These are phyloP conservation scores for Rhodeus uyekii DNA, from an alignment of 2,797 vertebrate genomes.

Conservation along the genomic window DNA sequence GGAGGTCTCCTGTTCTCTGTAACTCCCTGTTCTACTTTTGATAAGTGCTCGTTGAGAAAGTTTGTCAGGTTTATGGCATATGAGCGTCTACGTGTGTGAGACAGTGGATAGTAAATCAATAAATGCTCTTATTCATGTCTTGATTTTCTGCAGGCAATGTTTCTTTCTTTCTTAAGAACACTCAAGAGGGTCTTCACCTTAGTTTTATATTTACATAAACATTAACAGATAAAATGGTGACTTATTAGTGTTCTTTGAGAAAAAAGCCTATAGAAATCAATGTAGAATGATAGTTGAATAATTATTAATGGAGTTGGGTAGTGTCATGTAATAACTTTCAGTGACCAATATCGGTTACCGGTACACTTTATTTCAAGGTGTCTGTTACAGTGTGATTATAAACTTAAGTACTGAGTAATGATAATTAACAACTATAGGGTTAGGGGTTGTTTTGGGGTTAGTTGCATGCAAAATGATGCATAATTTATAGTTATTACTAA, in stretches of 20 bases:
- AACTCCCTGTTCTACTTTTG: conserved; percentile 29
- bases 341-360: too few relatives aligned
- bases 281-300: conserved; percentile 38
- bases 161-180: conserved; percentile 16
- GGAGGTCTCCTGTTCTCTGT: conserved; percentile 32
- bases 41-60: conserved; percentile 28
- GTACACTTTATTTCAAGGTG: too few relatives aligned
- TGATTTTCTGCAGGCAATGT: conserved; percentile 14
- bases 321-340: conserved; percentile 28
- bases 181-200: conserved; percentile 34
- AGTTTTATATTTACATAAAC: conserved; percentile 51
- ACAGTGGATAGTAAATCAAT: conserved; percentile 38
- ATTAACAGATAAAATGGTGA: conserved; percentile 54
- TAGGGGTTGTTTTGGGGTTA: too few relatives aligned
- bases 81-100: neutral
- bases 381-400: too few relatives aligned
- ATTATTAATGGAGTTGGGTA: conserved; percentile 50
- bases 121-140: conserved; percentile 14
- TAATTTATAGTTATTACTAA: too few relatives aligned
- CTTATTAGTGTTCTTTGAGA: conserved; percentile 57
- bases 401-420: too few relatives aligned
- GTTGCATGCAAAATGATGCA: too few relatives aligned
- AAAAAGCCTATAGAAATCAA: conserved; percentile 47
- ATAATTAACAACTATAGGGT: too few relatives aligned
- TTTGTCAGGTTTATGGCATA: conserved; percentile 14